Percentiles rank a stretch among this genome's conserved stretches.
Conservation (phyloP, 2,888 invertebrate species). For the Cheiracanthium punctorium region DNA sequence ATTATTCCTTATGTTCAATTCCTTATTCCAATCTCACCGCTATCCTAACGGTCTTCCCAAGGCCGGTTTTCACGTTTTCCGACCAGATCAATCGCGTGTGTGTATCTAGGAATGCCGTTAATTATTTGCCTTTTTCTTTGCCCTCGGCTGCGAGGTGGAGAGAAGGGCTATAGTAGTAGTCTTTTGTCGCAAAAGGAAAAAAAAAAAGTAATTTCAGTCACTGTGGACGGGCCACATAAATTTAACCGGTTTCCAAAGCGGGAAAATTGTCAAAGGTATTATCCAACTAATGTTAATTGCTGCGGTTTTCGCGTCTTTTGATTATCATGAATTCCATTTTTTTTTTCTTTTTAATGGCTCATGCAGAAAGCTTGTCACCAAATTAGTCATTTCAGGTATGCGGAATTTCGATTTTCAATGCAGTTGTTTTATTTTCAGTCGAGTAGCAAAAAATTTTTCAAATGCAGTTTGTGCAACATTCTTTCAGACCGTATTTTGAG, state of each 20-base stretch:
- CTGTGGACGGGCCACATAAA: too few species aligned
- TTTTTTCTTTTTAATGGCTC: background rate
- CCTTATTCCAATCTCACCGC: background rate
- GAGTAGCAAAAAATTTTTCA: too few species aligned
- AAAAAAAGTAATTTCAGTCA: too few species aligned
- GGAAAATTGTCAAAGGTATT: background rate
- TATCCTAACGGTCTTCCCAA: slow-evolving; percentile 23
- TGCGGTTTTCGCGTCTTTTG: too few species aligned
- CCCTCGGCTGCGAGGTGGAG: background rate
- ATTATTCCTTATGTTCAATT: background rate
- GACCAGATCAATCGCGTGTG: slow-evolving; percentile 19
- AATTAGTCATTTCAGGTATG: background rate
- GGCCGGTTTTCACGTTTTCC: slow-evolving; percentile 36
- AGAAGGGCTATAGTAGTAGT: background rate
- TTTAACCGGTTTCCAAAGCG: slow-evolving; percentile 26
- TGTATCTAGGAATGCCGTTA: background rate
- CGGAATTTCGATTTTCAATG: too few species aligned
- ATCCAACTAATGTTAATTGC: too few species aligned
- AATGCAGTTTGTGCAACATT: too few species aligned
- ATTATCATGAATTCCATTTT: background rate
- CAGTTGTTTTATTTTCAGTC: too few species aligned
- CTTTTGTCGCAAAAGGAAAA: slow-evolving; percentile 6
- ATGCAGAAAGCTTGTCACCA: background rate
- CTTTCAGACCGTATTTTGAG: too few species aligned
- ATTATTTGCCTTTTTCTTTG: background rate